Percentiles rank a stretch among this genome's conserved stretches.
Evolutionary conservation across 1,140 invertebrate species (phyloP).

Genomic region (Diorhabda elongata): DNA sequence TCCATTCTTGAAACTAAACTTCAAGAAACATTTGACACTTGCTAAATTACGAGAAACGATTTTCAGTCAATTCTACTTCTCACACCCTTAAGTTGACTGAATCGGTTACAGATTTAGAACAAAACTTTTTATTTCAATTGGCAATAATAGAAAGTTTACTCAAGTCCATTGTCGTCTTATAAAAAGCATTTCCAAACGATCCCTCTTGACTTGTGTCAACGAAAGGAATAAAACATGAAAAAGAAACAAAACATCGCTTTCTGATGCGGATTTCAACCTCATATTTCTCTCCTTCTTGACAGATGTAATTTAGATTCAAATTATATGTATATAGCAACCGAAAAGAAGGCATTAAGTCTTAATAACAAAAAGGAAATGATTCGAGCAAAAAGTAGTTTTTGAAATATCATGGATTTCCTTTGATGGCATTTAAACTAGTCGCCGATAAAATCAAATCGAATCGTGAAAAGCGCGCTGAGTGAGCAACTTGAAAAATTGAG

Average conservation of each 20-base stretch:
- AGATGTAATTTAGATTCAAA: slow-evolving; percentile 3
- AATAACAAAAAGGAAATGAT: slow-evolving; percentile 3
- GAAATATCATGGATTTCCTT: slow-evolving; percentile 2
- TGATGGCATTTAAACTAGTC: not conserved
- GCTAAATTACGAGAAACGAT: no score
- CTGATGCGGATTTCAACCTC: not conserved
- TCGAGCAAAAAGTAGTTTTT: not conserved
- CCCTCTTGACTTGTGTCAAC: not conserved
- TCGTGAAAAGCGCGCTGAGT: not conserved
- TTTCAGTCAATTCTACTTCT: no score
- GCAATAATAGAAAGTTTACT: no score
- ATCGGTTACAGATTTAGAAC: no score
- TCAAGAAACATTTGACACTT: no score
- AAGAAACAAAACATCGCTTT: not conserved
- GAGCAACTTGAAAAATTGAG: not conserved
- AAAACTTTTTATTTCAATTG: no score
- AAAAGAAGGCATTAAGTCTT: not conserved
- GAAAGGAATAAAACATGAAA: not conserved
- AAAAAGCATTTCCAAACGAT: not conserved
- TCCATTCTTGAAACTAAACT: no score
- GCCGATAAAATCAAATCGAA: not conserved
- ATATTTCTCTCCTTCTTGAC: not conserved
- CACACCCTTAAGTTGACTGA: no score
- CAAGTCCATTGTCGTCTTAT: not conserved
- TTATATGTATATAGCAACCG: slow-evolving; percentile 1